Evolutionary conservation across 1,140 invertebrate genomes (phyloP).

Genomic region (Neotoxoptera formosana): DNA sequence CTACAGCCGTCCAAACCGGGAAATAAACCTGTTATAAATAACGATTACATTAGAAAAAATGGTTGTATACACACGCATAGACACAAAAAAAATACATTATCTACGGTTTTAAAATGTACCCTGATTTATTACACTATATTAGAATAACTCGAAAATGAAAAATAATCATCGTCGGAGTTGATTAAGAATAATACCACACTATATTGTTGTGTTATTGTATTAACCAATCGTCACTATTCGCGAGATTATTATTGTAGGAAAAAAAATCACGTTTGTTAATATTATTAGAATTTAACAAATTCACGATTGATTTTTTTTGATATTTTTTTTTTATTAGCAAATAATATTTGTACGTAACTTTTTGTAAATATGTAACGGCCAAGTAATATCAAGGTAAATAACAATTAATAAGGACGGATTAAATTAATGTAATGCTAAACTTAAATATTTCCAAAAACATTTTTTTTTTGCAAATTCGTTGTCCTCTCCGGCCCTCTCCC

Average conservation of each 20-base stretch:
- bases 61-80: not conserved
- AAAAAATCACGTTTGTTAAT: not conserved
- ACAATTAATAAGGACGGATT: not conserved
- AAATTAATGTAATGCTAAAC: not conserved
- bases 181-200: not conserved
- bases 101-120: not conserved
- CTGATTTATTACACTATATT: not conserved
- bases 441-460: too few relatives aligned
- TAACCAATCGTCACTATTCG: not conserved
- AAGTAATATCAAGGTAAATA: too few relatives aligned
- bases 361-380: too few relatives aligned
- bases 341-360: too few relatives aligned
- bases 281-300: not conserved
- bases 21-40: constrained; percentile 66
- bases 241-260: not conserved
- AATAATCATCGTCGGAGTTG: not conserved
- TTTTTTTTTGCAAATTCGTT: not conserved
- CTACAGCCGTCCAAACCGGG: constrained; percentile 76
- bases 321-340: too few relatives aligned
- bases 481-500: too few relatives aligned
- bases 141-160: not conserved
- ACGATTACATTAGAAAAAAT: not conserved
- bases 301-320: not conserved
- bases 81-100: not conserved
- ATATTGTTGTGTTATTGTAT: not conserved